phyloP scores from a whole-genome alignment of 2,888 invertebrate species.

The Polymixis lichenea region DNA sequence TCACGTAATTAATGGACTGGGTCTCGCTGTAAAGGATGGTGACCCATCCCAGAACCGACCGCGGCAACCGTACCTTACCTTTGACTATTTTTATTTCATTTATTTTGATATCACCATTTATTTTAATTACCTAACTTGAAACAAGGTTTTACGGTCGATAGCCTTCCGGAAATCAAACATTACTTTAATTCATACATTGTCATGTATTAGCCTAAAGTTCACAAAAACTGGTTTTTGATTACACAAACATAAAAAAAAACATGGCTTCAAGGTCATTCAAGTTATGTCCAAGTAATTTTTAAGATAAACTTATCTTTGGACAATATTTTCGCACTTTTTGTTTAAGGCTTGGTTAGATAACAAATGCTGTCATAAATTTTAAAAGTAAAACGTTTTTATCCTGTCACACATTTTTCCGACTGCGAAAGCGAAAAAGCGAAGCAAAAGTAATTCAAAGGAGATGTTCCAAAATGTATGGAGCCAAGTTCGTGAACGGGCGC shows the following conservation, averaged over 20 bases:
- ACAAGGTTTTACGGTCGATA: neutral
- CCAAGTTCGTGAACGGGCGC: too few species aligned
- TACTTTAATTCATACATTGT: slow-evolving; percentile 31
- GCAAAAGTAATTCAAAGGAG: too few species aligned
- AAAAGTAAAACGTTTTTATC: neutral
- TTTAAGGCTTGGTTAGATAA: slow-evolving; percentile 3
- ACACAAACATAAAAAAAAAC: slow-evolving; percentile 6
- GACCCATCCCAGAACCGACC: neutral
- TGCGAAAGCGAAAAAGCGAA: too few species aligned
- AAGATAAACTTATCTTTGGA: neutral
- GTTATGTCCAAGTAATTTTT: neutral
- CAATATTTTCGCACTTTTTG: slow-evolving; percentile 23
- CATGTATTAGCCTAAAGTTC: slow-evolving; percentile 6
- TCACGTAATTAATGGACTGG: too few species aligned
- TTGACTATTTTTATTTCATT: too few species aligned
- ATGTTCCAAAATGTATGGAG: too few species aligned
- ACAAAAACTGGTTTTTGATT: slow-evolving; percentile 5
- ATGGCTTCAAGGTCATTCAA: slow-evolving; percentile 14
- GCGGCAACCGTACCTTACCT: neutral
- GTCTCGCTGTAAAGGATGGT: too few species aligned
- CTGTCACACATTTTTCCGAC: too few species aligned
- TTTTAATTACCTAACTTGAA: neutral
- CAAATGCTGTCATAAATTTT: neutral
- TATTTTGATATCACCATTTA: neutral
- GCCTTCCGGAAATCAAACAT: slow-evolving; percentile 20